Evolutionary conservation across 2,113 vertebrate species (phyloP).

Genomic region (Pogonocichla stellata): DNA sequence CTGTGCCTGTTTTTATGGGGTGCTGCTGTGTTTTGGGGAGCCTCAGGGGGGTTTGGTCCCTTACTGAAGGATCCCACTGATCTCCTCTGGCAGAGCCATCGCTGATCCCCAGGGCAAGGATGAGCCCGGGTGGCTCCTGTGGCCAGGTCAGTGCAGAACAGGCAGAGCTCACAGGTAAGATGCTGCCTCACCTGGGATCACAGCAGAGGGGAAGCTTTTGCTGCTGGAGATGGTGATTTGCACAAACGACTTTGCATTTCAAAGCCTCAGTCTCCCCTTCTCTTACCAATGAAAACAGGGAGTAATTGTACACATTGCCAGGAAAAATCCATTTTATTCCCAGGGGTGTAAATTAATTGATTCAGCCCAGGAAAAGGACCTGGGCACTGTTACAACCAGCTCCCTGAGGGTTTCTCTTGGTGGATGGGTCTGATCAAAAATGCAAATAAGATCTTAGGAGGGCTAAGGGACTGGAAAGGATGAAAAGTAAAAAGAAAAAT

Average conservation of each 20-base stretch:
- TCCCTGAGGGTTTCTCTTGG: background rate
- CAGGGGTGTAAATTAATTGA: constrained; percentile 43
- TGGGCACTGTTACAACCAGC: background rate
- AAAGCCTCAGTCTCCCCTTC: background rate
- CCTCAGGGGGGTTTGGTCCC: no score
- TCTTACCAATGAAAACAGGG: background rate
- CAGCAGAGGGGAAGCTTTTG: background rate
- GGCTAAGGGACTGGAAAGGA: background rate
- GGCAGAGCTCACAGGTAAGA: background rate
- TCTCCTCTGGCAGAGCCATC: background rate
- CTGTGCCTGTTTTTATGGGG: rapidly evolving
- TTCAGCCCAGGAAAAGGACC: constrained; percentile 26
- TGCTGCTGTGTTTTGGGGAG: background rate
- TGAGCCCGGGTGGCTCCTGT: background rate
- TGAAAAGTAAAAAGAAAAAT: background rate
- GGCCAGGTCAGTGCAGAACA: background rate
- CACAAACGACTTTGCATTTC: constrained; percentile 38
- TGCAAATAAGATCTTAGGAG: constrained; percentile 18
- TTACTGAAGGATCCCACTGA: rapidly evolving
- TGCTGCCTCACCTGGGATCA: background rate
- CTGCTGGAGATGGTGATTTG: background rate
- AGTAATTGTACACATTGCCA: background rate
- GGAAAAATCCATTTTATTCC: constrained; percentile 17
- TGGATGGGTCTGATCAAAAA: constrained; percentile 43
- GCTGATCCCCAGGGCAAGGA: background rate